Evolutionary conservation across 2,888 invertebrate species (phyloP).

Genomic region (Oscheius sp.): DNA sequence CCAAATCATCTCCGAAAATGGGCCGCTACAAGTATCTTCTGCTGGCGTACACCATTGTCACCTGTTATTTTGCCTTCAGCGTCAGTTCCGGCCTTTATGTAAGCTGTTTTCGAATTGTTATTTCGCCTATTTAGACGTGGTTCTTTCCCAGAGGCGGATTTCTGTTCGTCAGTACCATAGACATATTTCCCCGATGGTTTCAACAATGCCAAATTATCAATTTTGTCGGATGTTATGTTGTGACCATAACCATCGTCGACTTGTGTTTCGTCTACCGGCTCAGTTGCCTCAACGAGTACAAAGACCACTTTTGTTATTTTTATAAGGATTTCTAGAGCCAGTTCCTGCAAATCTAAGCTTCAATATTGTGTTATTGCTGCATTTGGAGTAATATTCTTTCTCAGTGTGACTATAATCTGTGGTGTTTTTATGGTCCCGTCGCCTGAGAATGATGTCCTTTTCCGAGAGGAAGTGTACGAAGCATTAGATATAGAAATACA

Average conservation of each 20-base stretch:
- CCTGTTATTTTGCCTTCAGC: conserved; percentile 7
- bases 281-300: not conserved
- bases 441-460: not conserved
- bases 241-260: not conserved
- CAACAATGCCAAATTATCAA: not conserved
- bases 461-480: not conserved
- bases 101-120: not conserved
- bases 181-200: not conserved
- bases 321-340: not conserved
- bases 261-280: not conserved
- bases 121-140: not conserved
- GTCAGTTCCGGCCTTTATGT: not conserved
- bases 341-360: not conserved
- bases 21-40: conserved; percentile 10
- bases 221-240: not conserved
- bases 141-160: not conserved
- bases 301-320: not conserved
- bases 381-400: not conserved
- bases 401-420: not conserved
- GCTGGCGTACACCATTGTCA: conserved; percentile 6
- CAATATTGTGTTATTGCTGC: not conserved
- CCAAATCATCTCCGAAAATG: conserved; percentile 1
- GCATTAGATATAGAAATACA: not conserved
- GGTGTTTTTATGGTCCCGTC: not conserved
- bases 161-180: not conserved